phyloP scores from a whole-genome alignment of 2,113 vertebrate species.

The Recurvirostra avosetta region DNA sequence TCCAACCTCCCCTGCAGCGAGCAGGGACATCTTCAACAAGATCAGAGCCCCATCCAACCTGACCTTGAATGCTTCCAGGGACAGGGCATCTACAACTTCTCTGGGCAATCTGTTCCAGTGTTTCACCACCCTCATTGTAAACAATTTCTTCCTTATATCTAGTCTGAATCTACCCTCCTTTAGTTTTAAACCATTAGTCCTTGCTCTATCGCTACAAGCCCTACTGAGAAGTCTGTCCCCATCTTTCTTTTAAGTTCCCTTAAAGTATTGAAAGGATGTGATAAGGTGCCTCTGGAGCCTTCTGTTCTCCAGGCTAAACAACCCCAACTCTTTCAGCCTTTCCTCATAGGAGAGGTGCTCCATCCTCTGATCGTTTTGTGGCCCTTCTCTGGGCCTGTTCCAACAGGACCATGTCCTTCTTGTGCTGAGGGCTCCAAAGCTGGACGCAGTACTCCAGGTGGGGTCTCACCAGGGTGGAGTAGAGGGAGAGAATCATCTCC shows the following conservation, averaged over 20 bases:
- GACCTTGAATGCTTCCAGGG: neutral
- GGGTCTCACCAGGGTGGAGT: neutral
- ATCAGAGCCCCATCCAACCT: neutral
- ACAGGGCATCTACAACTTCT: neutral
- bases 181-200: neutral
- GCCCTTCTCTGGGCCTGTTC: neutral
- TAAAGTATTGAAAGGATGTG: neutral
- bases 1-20: neutral
- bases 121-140: neutral
- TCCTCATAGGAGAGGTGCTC: neutral
- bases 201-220: neutral
- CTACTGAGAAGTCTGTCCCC: neutral
- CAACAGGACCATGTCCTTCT: neutral
- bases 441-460: neutral
- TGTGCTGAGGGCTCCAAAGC: neutral
- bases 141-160: neutral
- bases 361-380: neutral
- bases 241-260: neutral
- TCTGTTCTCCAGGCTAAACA: neutral
- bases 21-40: neutral
- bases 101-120: neutral
- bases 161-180: neutral
- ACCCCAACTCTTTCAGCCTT: neutral
- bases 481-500: neutral
- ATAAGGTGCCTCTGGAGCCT: neutral